A percentile compares a stretch with the other conserved stretches of the same genome.
Evolutionary conservation across 2,113 vertebrate genomes (phyloP).

Genomic region (Crocuta crocuta): DNA sequence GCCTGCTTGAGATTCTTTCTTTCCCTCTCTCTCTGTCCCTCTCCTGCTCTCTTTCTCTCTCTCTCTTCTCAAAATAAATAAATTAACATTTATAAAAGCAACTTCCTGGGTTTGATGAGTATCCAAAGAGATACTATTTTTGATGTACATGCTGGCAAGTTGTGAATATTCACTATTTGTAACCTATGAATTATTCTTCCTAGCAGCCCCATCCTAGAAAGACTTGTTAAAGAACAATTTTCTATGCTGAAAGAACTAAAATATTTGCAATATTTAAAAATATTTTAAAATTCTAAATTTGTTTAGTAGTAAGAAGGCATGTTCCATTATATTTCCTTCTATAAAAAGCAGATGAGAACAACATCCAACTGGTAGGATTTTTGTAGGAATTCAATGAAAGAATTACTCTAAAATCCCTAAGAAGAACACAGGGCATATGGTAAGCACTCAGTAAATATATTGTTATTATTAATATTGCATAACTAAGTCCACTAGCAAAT

Average conservation of each 20-base stretch:
- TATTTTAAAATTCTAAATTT: neutral
- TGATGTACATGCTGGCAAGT: neutral
- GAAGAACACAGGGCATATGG: neutral
- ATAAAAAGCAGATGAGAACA: neutral
- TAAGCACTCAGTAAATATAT: conserved; percentile 16
- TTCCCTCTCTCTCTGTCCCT: no score
- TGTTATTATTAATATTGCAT: conserved; percentile 41
- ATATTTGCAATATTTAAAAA: neutral
- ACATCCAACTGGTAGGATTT: neutral
- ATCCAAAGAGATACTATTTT: neutral
- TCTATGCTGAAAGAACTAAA: neutral
- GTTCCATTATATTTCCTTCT: neutral
- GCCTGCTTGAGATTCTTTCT: no score
- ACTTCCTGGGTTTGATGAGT: neutral
- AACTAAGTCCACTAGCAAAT: conserved; percentile 1
- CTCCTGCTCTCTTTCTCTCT: no score
- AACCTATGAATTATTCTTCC: neutral
- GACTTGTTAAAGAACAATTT: neutral
- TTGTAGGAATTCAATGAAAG: neutral
- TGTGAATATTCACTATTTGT: neutral
- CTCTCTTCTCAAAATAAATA: no score
- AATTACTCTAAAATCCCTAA: neutral
- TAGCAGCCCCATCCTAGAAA: neutral
- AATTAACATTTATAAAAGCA: neutral
- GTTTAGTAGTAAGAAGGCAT: neutral